These are phyloP conservation scores for Olivierus martensii DNA, from an alignment of 1,140 invertebrate genomes.

Conservation along the genomic window DNA sequence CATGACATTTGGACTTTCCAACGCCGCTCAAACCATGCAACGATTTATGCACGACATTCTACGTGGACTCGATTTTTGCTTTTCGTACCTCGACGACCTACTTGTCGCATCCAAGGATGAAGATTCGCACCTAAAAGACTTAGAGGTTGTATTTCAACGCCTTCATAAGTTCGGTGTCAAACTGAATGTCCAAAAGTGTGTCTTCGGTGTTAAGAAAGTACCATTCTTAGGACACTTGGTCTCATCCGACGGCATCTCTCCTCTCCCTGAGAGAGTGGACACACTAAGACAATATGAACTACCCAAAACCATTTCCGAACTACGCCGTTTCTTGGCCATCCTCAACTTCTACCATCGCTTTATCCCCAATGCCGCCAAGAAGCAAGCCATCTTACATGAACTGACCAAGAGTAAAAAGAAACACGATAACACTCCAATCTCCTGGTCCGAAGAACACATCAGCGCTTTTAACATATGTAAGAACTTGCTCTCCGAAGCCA, in stretches of 20 bases:
- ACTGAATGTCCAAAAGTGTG: no score
- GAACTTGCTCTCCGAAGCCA: conserved; percentile 16
- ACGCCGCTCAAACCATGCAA: not conserved
- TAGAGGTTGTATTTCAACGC: not conserved
- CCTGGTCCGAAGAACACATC: no score
- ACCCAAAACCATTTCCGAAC: no score
- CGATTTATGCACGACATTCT: not conserved
- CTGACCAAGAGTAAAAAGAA: no score
- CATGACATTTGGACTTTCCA: not conserved
- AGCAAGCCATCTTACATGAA: no score
- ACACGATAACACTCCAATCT: no score
- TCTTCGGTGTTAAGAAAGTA: not conserved
- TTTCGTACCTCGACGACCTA: no score
- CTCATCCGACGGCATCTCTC: not conserved
- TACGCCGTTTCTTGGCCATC: no score
- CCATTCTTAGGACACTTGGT: conserved; percentile 8
- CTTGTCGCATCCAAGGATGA: not conserved
- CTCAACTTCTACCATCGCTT: no score
- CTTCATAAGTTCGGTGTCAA: no score
- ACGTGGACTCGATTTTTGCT: not conserved
- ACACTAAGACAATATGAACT: accelerated
- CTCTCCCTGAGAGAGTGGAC: not conserved
- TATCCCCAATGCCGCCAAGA: no score
- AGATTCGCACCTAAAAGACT: not conserved
- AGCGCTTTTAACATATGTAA: conserved; percentile 32